phyloP scores from a whole-genome alignment of 2,888 invertebrate genomes.

The Xestia sexstrigata region DNA sequence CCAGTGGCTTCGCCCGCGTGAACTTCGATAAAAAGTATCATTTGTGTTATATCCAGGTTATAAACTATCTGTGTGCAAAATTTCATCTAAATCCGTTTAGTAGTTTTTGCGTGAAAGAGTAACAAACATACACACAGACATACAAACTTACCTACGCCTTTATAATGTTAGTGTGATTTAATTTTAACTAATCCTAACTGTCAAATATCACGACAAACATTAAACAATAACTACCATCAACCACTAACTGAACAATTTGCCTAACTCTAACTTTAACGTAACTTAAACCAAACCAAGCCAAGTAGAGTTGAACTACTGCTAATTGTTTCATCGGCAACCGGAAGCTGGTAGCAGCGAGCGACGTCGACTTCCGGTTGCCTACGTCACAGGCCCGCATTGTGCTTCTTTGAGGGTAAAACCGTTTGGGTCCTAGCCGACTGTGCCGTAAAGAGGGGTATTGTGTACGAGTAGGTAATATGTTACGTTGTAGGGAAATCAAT shows the following conservation, averaged over 20 bases:
- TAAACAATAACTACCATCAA: constrained; percentile 13
- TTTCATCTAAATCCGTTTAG: too few relatives aligned
- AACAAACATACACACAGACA: too few relatives aligned
- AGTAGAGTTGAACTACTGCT: constrained; percentile 58
- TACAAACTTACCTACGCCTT: too few relatives aligned
- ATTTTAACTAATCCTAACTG: neutral
- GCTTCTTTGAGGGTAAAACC: constrained; percentile 67
- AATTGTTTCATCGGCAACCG: constrained; percentile 57
- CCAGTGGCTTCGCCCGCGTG: too few relatives aligned
- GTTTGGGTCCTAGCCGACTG: constrained; percentile 60
- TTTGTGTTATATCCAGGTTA: too few relatives aligned
- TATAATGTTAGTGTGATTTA: neutral
- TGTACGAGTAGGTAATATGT: constrained; percentile 44
- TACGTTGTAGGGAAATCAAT: constrained; percentile 38
- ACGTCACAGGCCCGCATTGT: constrained; percentile 70
- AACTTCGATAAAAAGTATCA: too few relatives aligned
- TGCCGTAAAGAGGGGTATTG: constrained; percentile 50
- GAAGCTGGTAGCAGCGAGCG: constrained; percentile 70
- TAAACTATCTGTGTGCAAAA: too few relatives aligned
- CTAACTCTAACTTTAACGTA: constrained; percentile 19
- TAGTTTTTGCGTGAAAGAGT: too few relatives aligned
- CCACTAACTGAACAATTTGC: constrained; percentile 42
- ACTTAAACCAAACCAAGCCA: constrained; percentile 23
- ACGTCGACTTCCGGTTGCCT: constrained; percentile 69
- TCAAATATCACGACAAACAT: neutral